Base-by-base conservation (phyloP, 2,797 vertebrate species). In the Hippoglossus hippoglossus region DNA sequence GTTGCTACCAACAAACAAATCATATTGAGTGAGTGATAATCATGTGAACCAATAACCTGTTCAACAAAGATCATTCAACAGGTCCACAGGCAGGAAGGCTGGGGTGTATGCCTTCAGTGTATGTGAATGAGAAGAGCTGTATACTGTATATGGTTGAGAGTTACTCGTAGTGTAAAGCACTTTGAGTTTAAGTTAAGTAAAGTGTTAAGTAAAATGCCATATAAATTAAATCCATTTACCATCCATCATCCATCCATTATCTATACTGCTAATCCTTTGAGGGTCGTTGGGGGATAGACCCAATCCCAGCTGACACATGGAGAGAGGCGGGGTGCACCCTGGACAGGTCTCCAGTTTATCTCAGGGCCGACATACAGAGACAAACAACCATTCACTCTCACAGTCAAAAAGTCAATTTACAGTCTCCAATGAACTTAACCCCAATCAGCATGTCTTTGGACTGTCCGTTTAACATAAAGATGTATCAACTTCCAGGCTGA, bases 21-120 rank as follows among this genome's bases (percentile, higher is more conserved):
- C 8, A 41, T 4, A 64, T 36, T 59, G 41, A 59, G 1, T 3
- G 12, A 44, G 2, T 26, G 8, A 58, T 54, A 47, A 66, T 53
- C 22, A 53, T 0, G 0, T 36, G 28, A 39, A 31, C 11, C 44
- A 64, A 11, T 58, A 51, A 71, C 51, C 18, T 64, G 22, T 46
- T 56, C 8, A 61, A 51, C 41, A 47, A 22, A 31, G 16, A 63
- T 39, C 22, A 65, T 36, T 55, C 54, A 66, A 26, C 52, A 56
- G 34, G 34, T 70, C 36, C 26, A 52, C 5, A 22, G 4, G 2
- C 49, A 21, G 21, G 21, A 4, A 10, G 22, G n/a, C 21, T n/a
- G 47, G 11, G 36, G 36, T 13, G 36, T 39, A 44, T 44, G 39
- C 39, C 12, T 0, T 15, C 13, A 16, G 39, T 41, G 39, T 18